Evolutionary conservation across 2,888 invertebrate species (phyloP).

Genomic region (Chaitophorus viminalis): DNA sequence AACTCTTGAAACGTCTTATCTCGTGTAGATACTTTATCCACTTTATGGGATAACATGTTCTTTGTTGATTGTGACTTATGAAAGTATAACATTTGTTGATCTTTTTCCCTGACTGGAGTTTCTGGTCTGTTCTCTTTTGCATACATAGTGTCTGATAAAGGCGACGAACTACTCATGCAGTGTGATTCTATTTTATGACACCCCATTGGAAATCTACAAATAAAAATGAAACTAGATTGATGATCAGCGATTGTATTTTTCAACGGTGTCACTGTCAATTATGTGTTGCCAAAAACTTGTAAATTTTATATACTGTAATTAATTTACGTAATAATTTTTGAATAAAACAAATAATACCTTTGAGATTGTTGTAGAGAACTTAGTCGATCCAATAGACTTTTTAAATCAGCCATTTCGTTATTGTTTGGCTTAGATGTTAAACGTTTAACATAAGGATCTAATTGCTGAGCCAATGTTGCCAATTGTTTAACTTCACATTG

Average conservation of each 20-base stretch:
- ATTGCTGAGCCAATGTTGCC: conserved; percentile 73
- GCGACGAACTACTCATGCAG: conserved; percentile 53
- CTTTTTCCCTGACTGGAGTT: conserved; percentile 57
- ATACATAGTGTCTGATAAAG: conserved; percentile 43
- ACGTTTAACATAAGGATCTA: conserved; percentile 73
- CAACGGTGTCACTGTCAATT: no score
- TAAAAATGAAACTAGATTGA: not conserved
- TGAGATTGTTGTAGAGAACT: conserved; percentile 63
- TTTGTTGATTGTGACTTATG: conserved; percentile 64
- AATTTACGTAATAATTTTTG: not conserved
- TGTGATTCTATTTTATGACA: conserved; percentile 57
- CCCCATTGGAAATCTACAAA: conserved; percentile 45
- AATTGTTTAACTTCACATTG: conserved; percentile 76
- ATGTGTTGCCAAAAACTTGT: no score
- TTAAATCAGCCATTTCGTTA: conserved; percentile 65
- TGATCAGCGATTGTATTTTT: not conserved
- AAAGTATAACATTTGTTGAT: conserved; percentile 53
- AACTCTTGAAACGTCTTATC: conserved; percentile 61
- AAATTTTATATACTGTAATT: not conserved
- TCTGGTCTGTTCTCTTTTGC: conserved; percentile 49
- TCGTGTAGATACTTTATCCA: conserved; percentile 66
- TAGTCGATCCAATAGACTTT: conserved; percentile 63
- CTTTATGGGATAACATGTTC: conserved; percentile 67
- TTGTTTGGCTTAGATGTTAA: conserved; percentile 64
- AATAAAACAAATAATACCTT: conserved; percentile 33